A percentile compares a stretch with the other conserved stretches of the same genome.
Evolutionary conservation across 1,140 invertebrate species (phyloP).

Genomic region (Penaeus japonicus): DNA sequence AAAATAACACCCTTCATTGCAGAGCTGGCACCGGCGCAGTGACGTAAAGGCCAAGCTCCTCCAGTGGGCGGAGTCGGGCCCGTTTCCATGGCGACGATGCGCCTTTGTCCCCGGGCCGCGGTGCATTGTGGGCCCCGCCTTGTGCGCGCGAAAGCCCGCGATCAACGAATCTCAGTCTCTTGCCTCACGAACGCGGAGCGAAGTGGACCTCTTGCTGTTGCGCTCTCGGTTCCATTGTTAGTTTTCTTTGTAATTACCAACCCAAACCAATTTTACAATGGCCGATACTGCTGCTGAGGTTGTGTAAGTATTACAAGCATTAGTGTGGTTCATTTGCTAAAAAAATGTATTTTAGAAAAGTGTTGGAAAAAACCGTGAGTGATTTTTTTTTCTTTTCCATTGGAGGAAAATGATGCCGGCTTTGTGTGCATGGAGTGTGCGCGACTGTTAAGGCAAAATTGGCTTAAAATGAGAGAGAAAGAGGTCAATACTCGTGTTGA

Average conservation of each 20-base stretch:
- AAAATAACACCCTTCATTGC: too few relatives aligned
- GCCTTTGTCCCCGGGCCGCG: not conserved
- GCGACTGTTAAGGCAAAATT: too few relatives aligned
- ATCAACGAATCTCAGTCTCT: slow-evolving; percentile 44
- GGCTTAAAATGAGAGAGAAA: too few relatives aligned
- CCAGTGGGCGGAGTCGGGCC: slow-evolving; percentile 3
- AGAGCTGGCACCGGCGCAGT: not conserved
- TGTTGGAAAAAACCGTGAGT: not conserved
- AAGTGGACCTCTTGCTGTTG: slow-evolving; percentile 37
- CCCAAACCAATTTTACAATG: slow-evolving; percentile 24
- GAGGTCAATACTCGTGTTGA: too few relatives aligned
- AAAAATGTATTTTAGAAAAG: not conserved
- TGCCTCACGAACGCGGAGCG: slow-evolving; percentile 35
- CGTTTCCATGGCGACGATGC: slow-evolving; percentile 30
- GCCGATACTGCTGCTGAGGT: slow-evolving; percentile 42
- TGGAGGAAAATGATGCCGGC: too few relatives aligned
- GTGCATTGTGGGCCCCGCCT: slow-evolving; percentile 23
- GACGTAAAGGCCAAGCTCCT: not conserved
- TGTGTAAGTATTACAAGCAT: slow-evolving; percentile 33
- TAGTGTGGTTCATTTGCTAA: not conserved
- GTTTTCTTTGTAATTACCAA: not conserved
- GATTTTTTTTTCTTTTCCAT: not conserved
- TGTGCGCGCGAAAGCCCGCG: slow-evolving; percentile 32
- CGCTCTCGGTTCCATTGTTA: slow-evolving; percentile 7
- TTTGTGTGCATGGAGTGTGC: too few relatives aligned